Evolutionary conservation across 2,888 invertebrate species (phyloP).

Genomic region (Dicranocentrus wangi): DNA sequence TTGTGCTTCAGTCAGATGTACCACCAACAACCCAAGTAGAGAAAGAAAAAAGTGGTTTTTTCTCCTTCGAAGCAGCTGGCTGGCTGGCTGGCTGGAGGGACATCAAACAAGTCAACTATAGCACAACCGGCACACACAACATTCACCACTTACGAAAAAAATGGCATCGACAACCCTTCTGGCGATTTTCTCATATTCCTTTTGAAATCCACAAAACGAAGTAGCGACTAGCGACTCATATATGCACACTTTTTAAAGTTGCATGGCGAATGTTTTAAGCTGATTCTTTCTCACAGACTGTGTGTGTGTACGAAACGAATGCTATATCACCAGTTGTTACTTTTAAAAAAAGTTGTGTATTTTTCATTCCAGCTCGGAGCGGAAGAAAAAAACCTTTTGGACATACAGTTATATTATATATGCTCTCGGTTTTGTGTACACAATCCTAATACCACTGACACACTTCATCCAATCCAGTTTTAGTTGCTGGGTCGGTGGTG

Average conservation of each 20-base stretch:
- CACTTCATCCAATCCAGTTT: background rate
- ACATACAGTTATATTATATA: too few species aligned
- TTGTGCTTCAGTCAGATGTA: too few species aligned
- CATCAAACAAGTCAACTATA: constrained; percentile 24
- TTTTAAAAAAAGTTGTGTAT: too few species aligned
- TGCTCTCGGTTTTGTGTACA: background rate
- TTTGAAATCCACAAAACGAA: constrained; percentile 24
- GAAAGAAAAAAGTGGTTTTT: background rate
- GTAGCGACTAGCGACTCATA: background rate
- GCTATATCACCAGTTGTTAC: constrained; percentile 21
- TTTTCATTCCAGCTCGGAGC: too few species aligned
- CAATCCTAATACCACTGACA: constrained; percentile 27
- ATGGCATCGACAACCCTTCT: constrained; percentile 40
- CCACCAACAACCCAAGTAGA: too few species aligned
- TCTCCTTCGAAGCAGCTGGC: constrained; percentile 10
- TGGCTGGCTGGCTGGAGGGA: constrained; percentile 14
- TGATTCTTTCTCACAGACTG: background rate
- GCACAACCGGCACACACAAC: constrained; percentile 5
- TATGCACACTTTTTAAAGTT: background rate
- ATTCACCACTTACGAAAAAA: constrained; percentile 22
- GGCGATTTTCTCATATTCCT: constrained; percentile 32
- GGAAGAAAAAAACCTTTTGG: too few species aligned
- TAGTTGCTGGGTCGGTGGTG: background rate
- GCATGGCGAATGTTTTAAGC: background rate
- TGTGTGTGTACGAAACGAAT: background rate